Evolutionary conservation across 2,797 vertebrate species (phyloP), one percentile per base, ranked within the genome.

Genomic region (Melopsittacus undulatus): DNA sequence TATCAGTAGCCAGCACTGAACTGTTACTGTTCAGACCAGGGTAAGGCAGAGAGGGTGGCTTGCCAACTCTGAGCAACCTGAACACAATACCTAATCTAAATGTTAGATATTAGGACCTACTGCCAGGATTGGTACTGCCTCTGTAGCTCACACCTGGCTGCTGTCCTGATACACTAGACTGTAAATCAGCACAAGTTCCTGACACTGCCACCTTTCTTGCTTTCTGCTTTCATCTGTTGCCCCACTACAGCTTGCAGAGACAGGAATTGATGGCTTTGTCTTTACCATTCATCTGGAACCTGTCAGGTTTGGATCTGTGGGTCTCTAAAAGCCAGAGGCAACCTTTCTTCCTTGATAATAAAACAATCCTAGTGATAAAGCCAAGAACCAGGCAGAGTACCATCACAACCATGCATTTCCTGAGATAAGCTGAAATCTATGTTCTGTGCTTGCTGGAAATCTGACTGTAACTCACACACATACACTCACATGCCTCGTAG

Each of bases 401-500:
- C 5, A 45, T 80, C 43, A 10, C 22, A 63, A 45, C 36, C 11
- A 6, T 38, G 36, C 27, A 26, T 46, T 73, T 83, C 48, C 54
- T 68, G 8, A 26, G 10, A 7, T 68, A 78, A 56, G 29, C 61
- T 18, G 49, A 54, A 87, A 54, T 64, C 42, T 82, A 64, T 4
- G 1, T 67, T 63, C 52, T 64, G 23, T 67, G 48, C 51, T 84
- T 74, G 19, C 73, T 72, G 87, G 45, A 72, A 68, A 72, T 21
- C 16, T 38, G 29, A 61, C 36, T 46, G 2, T 38, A 22, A 59
- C 57, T 22, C 48, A 24, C n/a, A 23, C 29, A 11, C 34, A 17
- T 2, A 3, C 24, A 23, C 0, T 1, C 34, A 34, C 22, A 34
- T 8, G 12, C 19, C 51, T 79, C 0, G 0, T 7, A 36, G 57